Percentiles rank a stretch among this genome's conserved stretches.
phyloP scores from a whole-genome alignment of 1,140 invertebrate genomes.

The Aphelenchoides besseyi region DNA sequence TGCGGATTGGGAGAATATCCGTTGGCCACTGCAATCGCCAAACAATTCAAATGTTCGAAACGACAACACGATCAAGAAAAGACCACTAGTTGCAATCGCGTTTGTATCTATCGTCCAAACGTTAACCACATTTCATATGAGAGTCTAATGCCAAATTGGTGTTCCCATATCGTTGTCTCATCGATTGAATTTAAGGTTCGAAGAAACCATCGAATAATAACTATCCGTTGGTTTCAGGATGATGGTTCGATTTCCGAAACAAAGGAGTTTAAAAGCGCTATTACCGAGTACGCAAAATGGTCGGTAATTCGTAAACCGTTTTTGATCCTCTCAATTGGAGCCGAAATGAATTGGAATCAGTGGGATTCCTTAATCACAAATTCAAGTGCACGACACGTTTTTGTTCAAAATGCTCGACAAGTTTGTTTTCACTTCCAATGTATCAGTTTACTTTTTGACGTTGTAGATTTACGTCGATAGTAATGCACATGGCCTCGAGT shows the following conservation, averaged over 20 bases:
- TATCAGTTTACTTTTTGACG: background rate
- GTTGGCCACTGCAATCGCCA: background rate
- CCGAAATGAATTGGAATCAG: background rate
- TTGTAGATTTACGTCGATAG: background rate
- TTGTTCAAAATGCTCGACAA: background rate
- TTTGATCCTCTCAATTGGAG: constrained; percentile 25
- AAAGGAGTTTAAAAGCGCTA: background rate
- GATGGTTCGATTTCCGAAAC: background rate
- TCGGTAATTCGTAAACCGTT: constrained; percentile 18
- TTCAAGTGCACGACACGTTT: background rate
- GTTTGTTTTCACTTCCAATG: background rate
- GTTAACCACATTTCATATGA: background rate
- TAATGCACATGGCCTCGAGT: constrained; percentile 5
- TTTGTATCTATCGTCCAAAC: background rate
- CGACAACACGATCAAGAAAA: background rate
- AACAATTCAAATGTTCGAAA: constrained; percentile 1
- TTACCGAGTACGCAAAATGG: constrained; percentile 14
- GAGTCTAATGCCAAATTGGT: constrained; percentile 8
- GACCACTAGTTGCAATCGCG: constrained; percentile 12
- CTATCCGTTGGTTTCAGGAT: background rate
- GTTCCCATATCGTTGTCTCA: constrained; percentile 19
- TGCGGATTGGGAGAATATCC: constrained; percentile 19
- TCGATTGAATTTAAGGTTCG: background rate
- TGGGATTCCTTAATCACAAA: background rate
- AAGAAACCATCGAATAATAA: too few species aligned